Conservation (phyloP, 1,140 invertebrate species). For the Scaptomyza pallida region DNA sequence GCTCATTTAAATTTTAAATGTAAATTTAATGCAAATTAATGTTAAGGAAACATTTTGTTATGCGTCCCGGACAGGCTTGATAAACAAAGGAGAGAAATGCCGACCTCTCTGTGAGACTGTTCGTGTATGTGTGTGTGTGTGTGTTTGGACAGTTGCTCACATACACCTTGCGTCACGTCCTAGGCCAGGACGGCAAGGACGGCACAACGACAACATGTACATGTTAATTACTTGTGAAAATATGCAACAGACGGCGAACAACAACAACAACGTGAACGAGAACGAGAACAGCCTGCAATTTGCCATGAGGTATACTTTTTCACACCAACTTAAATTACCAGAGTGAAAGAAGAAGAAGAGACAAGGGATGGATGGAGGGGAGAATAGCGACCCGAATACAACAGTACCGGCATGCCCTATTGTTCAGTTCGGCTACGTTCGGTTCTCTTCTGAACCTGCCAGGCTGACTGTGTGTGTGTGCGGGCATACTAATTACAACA, state of each 20-base stretch:
- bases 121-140: too few relatives aligned
- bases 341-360: not conserved
- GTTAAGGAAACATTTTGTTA: constrained; percentile 70
- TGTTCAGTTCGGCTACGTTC: constrained; percentile 16
- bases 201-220: constrained; percentile 63
- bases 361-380: not conserved
- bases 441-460: constrained; percentile 60
- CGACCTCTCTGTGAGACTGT: constrained; percentile 1
- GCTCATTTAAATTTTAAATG: constrained; percentile 75
- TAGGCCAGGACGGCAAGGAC: constrained; percentile 57
- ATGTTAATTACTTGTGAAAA: constrained; percentile 82
- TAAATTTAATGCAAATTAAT: constrained; percentile 80
- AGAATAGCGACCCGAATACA: constrained; percentile 14
- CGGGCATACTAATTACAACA: constrained; percentile 76
- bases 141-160: constrained; percentile 70
- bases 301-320: constrained; percentile 72
- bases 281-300: constrained; percentile 53
- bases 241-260: constrained; percentile 74
- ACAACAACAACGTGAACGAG: constrained; percentile 20
- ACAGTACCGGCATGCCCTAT: constrained; percentile 38
- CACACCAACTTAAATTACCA: constrained; percentile 68
- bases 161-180: constrained; percentile 26
- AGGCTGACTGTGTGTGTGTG: constrained; percentile 40
- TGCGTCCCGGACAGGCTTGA: constrained; percentile 27
- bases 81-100: constrained; percentile 50